Percentiles rank a stretch among this genome's conserved stretches.
Conservation (phyloP, 2,113 vertebrate species). For the Polyodon spathula region DNA sequence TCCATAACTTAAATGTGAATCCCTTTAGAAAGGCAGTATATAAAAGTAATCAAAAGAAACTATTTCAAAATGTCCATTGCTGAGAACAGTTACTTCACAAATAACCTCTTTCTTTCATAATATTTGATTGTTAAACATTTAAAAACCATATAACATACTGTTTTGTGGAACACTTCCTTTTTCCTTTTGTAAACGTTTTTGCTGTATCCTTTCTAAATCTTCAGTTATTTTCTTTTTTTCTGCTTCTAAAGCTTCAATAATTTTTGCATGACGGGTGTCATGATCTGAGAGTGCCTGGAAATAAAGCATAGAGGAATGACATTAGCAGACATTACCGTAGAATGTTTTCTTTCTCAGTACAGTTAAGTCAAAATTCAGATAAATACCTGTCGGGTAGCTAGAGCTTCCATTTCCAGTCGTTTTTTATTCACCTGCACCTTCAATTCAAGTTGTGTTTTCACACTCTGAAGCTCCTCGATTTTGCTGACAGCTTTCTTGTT, state of each 20-base stretch:
- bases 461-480: constrained; percentile 71
- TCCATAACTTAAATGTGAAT: too few relatives aligned
- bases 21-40: too few relatives aligned
- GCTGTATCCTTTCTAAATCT: constrained; percentile 74
- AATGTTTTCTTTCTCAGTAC: neutral
- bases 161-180: constrained; percentile 26
- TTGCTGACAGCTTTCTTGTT: constrained; percentile 61
- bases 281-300: constrained; percentile 80
- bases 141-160: constrained; percentile 28
- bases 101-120: too few relatives aligned
- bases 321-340: too few relatives aligned
- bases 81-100: too few relatives aligned
- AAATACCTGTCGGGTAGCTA: constrained; percentile 69
- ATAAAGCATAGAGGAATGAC: neutral
- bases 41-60: too few relatives aligned
- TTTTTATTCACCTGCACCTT: constrained; percentile 68
- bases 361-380: too few relatives aligned
- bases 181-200: constrained; percentile 42
- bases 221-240: constrained; percentile 82
- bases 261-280: constrained; percentile 67
- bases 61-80: too few relatives aligned
- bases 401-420: constrained; percentile 74
- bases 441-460: constrained; percentile 69
- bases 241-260: constrained; percentile 80
- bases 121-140: neutral